Conservation (phyloP, 2,797 vertebrate genomes). For the Eulemur albifrons region DNA sequence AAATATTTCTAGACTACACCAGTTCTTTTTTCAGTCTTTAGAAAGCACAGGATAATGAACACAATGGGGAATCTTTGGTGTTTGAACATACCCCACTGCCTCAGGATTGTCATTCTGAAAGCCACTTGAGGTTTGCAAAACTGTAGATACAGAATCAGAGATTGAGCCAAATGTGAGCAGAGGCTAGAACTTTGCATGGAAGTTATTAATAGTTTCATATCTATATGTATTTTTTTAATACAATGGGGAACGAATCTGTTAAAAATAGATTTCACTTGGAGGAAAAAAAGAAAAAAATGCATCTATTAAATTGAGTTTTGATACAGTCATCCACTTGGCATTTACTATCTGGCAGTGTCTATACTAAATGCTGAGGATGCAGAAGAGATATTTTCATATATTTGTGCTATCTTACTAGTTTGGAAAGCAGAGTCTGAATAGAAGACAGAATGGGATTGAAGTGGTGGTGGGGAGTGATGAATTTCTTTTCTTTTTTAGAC, state of each 20-base stretch:
- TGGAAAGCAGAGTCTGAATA: background rate
- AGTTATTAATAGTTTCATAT: background rate
- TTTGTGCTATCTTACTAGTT: background rate
- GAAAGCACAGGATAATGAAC: background rate
- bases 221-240: background rate
- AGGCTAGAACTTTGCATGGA: background rate
- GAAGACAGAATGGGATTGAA: background rate
- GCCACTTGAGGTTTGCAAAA: conserved; percentile 16
- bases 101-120: background rate
- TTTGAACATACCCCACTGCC: background rate
- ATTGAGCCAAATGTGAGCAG: background rate
- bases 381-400: background rate
- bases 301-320: background rate
- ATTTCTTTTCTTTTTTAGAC: no score
- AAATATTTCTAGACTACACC: conserved; percentile 13
- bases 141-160: background rate
- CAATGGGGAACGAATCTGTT: background rate
- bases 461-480: background rate
- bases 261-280: no score
- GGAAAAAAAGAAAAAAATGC: no score
- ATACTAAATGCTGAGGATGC: background rate
- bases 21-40: conserved; percentile 28
- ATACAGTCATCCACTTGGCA: background rate
- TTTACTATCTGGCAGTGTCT: background rate
- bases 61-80: background rate